These are phyloP conservation scores for Trissoscelio sp. DNA, from an alignment of 2,888 invertebrate genomes.

Conservation along the genomic window DNA sequence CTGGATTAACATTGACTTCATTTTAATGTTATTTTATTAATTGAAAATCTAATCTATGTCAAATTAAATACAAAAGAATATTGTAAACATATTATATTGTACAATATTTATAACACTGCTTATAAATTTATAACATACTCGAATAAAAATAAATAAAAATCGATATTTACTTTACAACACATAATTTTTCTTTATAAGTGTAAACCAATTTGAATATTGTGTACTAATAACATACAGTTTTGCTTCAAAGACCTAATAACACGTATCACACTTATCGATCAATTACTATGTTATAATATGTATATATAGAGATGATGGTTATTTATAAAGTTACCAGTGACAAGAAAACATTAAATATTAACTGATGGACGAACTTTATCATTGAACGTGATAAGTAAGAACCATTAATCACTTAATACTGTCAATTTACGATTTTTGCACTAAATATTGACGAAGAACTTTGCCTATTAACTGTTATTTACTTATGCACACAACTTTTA, in stretches of 20 bases:
- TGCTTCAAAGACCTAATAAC: conserved; percentile 45
- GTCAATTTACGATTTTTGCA: conserved; percentile 14
- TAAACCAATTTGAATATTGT: conserved; percentile 17
- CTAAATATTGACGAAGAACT: conserved; percentile 16
- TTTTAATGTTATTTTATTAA: too few relatives aligned
- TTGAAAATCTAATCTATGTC: too few relatives aligned
- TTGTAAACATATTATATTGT: too few relatives aligned
- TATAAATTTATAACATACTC: too few relatives aligned
- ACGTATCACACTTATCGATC: conserved; percentile 55
- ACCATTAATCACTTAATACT: conserved; percentile 44
- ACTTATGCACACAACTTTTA: neutral
- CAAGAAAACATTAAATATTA: conserved; percentile 43
- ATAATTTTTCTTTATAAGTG: neutral
- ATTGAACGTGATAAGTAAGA: conserved; percentile 7
- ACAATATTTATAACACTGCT: too few relatives aligned
- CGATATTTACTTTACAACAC: neutral
- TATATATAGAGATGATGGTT: conserved; percentile 25
- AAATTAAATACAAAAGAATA: too few relatives aligned
- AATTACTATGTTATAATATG: conserved; percentile 53
- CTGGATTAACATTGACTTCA: too few relatives aligned
- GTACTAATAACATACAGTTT: conserved; percentile 23
- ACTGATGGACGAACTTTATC: conserved; percentile 46
- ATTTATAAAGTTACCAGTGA: conserved; percentile 55
- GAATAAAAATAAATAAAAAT: neutral
- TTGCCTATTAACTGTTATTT: conserved; percentile 6